Evolutionary conservation across 1,140 invertebrate genomes (phyloP).

Genomic region (Cyclina sinensis): DNA sequence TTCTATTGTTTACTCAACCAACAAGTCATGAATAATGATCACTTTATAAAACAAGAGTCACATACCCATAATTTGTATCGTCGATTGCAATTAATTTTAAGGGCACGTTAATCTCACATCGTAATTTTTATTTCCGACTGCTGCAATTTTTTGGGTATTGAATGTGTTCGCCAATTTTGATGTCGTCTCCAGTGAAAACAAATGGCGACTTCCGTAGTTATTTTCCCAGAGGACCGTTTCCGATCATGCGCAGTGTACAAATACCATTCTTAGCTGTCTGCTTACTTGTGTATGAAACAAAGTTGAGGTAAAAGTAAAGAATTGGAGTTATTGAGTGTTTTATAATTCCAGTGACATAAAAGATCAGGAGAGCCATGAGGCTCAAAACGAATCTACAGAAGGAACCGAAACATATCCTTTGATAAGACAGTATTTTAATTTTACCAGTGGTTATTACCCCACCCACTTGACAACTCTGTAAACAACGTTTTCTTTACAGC

Average conservation of each 20-base stretch:
- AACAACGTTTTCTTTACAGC: too few relatives aligned
- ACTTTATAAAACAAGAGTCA: neutral
- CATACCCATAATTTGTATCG: neutral
- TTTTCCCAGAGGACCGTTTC: constrained; percentile 68
- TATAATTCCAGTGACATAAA: neutral
- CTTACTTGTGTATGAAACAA: too few relatives aligned
- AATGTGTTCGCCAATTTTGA: too few relatives aligned
- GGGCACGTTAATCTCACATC: neutral
- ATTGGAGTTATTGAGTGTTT: neutral
- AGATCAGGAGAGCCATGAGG: constrained; percentile 89
- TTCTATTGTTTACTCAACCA: too few relatives aligned
- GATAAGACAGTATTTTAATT: neutral
- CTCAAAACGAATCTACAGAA: constrained; percentile 93
- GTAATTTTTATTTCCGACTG: too few relatives aligned
- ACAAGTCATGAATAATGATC: too few relatives aligned
- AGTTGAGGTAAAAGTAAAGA: neutral
- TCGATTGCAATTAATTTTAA: neutral
- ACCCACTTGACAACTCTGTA: constrained; percentile 59
- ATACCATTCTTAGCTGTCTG: constrained; percentile 67
- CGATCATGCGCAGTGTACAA: constrained; percentile 66
- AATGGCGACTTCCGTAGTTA: constrained; percentile 75
- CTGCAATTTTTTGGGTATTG: too few relatives aligned
- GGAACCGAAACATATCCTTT: constrained; percentile 89
- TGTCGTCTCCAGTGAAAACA: constrained; percentile 80
- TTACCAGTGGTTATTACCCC: constrained; percentile 27